Base-by-base conservation (phyloP, 2,797 vertebrate species). In the Chaunax sp. region DNA sequence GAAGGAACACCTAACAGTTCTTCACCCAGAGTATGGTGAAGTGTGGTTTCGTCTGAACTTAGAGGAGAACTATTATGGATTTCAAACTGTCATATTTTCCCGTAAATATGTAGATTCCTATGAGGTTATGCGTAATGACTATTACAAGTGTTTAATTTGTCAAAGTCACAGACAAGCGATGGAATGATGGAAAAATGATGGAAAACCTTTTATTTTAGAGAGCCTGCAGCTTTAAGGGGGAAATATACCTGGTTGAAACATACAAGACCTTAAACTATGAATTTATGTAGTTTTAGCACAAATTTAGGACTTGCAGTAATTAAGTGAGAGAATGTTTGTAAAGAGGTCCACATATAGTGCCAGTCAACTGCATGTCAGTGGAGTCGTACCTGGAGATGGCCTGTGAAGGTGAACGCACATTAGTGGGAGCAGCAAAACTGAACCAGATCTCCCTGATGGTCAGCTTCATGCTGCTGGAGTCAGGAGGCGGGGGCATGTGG, bases 401-500 rank as follows among this genome's bases (percentile, higher is more conserved):
- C 73, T 96, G 94, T 1, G 95, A 90, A 22, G 95, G 94, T 16
- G 97, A 97, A 15, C 96, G 95, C 58, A 98, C 94, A 15, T 98
- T 99, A 22, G 98, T 99, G 20, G 98, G 98, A 13, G 98, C 98
- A n/a, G 98, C 98, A 71, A 99, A 99, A 86, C 98, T 99, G 87
- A 99, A 99, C 98, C 98, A 99, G 81, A 99, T 98, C 92, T 99
- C 97, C 78, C 95, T 96, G 84, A 99, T 97, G 46, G 94, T 98
- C 69, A 99, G 79, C 84, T 99, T 99, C 98, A 99, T 99, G 89
- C 97, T 99, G 94, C 98, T 98, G 69, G 98, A 98, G 85, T 99
- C 98, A 11, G 97, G 98, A 0, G 98, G 98, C 1, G 98, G 98
- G 8, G 98, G 97, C 95, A 98, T 95, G 69, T 98, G 93, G 10